These are phyloP conservation scores for Trichogramma pretiosum DNA, from an alignment of 1,140 invertebrate genomes.

Conservation along the genomic window DNA sequence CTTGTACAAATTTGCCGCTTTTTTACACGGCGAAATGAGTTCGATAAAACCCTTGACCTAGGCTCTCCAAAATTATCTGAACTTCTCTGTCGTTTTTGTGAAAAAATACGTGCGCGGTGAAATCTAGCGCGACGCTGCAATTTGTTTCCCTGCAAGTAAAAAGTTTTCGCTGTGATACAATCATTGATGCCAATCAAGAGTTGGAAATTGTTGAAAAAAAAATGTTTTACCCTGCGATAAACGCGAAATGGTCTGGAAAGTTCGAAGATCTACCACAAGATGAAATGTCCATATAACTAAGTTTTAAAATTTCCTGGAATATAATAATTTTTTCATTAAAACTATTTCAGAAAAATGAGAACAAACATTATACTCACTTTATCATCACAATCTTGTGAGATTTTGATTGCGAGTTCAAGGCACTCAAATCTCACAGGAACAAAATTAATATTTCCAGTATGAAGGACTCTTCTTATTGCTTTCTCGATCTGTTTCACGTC, in stretches of 20 bases:
- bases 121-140: conserved; percentile 49
- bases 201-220: too few species aligned
- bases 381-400: conserved; percentile 33
- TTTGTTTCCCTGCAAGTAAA: conserved; percentile 47
- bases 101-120: conserved; percentile 51
- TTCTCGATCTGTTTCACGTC: conserved; percentile 51
- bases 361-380: conserved; percentile 26
- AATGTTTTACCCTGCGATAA: conserved; percentile 51
- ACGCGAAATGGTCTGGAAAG: conserved; percentile 52
- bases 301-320: conserved; percentile 43
- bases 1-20: not conserved
- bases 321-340: not conserved
- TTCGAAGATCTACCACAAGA: conserved; percentile 52
- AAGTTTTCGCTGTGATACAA: conserved; percentile 12
- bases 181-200: too few species aligned
- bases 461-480: conserved; percentile 39
- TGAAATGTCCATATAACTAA: conserved; percentile 58
- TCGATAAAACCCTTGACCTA: conserved; percentile 42
- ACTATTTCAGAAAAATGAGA: not conserved
- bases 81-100: conserved; percentile 42
- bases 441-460: conserved; percentile 27
- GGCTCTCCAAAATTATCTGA: conserved; percentile 40
- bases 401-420: conserved; percentile 46
- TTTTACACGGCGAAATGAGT: conserved; percentile 40
- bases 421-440: conserved; percentile 44